Evolutionary conservation across 2,113 vertebrate species (phyloP).

Genomic region (Sphaerodactylus townsendi): DNA sequence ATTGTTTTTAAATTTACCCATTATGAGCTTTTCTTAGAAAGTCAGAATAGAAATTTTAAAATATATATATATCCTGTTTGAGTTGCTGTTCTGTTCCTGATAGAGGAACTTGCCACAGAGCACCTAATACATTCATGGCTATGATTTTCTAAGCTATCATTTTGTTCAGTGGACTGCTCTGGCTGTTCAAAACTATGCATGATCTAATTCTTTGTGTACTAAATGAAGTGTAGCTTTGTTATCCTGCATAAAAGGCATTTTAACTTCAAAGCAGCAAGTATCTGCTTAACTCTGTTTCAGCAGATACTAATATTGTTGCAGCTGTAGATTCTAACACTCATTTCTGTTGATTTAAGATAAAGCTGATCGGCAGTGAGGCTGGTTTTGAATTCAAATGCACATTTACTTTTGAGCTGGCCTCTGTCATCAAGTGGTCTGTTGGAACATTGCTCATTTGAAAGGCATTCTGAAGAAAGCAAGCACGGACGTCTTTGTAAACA

Average conservation of each 20-base stretch:
- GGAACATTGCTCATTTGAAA: not conserved
- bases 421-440: not conserved
- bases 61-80: no score
- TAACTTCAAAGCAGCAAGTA: slow-evolving; percentile 6
- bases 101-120: not conserved
- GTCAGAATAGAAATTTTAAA: no score
- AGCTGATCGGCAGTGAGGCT: not conserved
- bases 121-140: not conserved
- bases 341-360: slow-evolving; percentile 16
- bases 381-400: not conserved
- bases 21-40: no score
- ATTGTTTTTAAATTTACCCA: no score
- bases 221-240: not conserved
- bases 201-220: not conserved
- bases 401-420: not conserved
- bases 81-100: no score
- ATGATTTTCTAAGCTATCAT: not conserved
- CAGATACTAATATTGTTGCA: slow-evolving; percentile 10
- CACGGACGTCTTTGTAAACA: not conserved
- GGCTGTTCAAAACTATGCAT: not conserved
- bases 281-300: not conserved
- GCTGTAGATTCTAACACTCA: slow-evolving; percentile 8
- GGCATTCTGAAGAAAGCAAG: not conserved
- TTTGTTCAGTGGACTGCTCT: not conserved
- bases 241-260: slow-evolving; percentile 4